Conservation (phyloP, 1,140 invertebrate species). For the Linepithema humile region DNA sequence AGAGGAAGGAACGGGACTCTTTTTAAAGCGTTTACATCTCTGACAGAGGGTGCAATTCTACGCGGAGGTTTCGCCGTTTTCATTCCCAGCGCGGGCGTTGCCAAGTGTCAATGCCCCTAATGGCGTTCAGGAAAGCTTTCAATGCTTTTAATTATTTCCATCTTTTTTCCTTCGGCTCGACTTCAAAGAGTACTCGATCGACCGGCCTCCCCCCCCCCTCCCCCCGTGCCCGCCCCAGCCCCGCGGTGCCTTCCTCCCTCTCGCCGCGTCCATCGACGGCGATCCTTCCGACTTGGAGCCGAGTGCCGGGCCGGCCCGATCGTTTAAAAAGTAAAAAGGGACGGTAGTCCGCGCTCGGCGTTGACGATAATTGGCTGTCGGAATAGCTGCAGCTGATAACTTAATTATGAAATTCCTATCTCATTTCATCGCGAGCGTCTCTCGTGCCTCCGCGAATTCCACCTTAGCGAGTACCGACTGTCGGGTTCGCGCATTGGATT, state of each 20-base stretch:
- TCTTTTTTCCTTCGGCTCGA: conserved; percentile 72
- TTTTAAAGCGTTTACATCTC: conserved; percentile 79
- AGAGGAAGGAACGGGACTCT: conserved; percentile 37
- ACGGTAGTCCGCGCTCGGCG: conserved; percentile 32
- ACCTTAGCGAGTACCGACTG: conserved; percentile 26
- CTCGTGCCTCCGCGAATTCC: conserved; percentile 12
- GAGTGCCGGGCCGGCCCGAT: background rate
- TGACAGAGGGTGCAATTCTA: conserved; percentile 63
- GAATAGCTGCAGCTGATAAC: conserved; percentile 69
- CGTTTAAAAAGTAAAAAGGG: conserved; percentile 61
- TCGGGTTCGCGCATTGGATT: conserved; percentile 26
- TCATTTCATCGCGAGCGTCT: conserved; percentile 56
- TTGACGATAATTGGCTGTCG: conserved; percentile 69
- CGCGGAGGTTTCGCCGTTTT: conserved; percentile 48
- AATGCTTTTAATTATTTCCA: conserved; percentile 82
- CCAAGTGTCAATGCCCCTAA: conserved; percentile 76
- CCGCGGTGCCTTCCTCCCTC: background rate
- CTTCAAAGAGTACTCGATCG: conserved; percentile 75
- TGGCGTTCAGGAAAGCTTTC: conserved; percentile 77
- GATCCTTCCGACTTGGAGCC: conserved; percentile 18
- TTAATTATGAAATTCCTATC: conserved; percentile 71
- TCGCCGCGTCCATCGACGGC: conserved; percentile 26
- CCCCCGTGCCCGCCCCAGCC: background rate
- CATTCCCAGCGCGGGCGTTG: conserved; percentile 49
- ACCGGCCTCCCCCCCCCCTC: conserved; percentile 1